These are phyloP conservation scores for Microplitis deprimator DNA, from an alignment of 2,888 invertebrate genomes.

Conservation along the genomic window DNA sequence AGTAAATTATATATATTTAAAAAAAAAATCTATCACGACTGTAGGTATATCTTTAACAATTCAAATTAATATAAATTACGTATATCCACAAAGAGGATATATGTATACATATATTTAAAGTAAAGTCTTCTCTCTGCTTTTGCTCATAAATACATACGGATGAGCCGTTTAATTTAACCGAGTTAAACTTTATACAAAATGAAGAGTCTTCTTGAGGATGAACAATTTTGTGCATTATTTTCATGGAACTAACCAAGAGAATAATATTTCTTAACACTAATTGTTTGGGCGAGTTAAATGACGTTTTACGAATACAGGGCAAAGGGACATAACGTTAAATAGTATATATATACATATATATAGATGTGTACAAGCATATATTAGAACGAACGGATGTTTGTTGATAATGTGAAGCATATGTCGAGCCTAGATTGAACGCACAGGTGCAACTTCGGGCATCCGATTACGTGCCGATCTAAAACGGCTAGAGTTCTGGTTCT, in stretches of 20 bases:
- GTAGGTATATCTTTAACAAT: neutral
- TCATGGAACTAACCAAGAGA: neutral
- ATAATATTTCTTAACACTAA: conserved; percentile 8
- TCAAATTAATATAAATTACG: neutral
- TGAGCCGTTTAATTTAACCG: conserved; percentile 7
- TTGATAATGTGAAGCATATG: conserved; percentile 34
- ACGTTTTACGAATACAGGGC: conserved; percentile 4
- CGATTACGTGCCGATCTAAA: conserved; percentile 42
- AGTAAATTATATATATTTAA: neutral
- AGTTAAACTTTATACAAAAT: neutral
- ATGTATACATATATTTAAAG: neutral
- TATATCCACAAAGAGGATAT: neutral
- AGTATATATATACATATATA: conserved; percentile 11
- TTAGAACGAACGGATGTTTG: neutral
- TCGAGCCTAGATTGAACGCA: conserved; percentile 42
- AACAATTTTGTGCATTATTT: neutral
- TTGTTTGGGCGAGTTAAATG: conserved; percentile 5
- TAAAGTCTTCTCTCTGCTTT: neutral
- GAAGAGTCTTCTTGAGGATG: conserved; percentile 3
- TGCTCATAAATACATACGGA: neutral
- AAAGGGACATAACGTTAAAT: neutral
- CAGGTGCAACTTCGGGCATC: conserved; percentile 40
- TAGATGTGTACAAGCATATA: too few relatives aligned
- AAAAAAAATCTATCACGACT: neutral
- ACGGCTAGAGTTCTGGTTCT: conserved; percentile 27